Evolutionary conservation across 2,888 invertebrate genomes (phyloP).

Genomic region (Eustalomyia histrio): DNA sequence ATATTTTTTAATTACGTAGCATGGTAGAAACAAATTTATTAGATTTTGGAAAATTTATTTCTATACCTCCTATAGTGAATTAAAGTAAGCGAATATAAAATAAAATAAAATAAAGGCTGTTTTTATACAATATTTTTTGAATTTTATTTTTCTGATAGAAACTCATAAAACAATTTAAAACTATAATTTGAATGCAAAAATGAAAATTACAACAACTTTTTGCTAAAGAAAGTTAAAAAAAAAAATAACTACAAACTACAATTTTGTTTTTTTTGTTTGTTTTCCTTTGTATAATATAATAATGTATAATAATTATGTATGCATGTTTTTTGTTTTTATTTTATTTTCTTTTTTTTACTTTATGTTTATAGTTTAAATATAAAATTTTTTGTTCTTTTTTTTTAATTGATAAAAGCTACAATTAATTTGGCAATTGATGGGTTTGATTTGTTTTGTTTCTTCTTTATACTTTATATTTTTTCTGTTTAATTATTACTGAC

Average conservation of each 20-base stretch:
- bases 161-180: conserved; percentile 55
- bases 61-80: too few relatives aligned
- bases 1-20: too few relatives aligned
- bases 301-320: conserved; percentile 57
- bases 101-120: conserved; percentile 22
- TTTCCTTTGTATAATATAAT: conserved; percentile 53
- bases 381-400: conserved; percentile 71
- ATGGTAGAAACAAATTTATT: too few relatives aligned
- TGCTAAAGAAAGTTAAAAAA: conserved; percentile 34
- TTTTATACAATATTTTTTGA: conserved; percentile 20
- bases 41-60: too few relatives aligned
- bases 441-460: conserved; percentile 73
- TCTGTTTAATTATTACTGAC: conserved; percentile 53
- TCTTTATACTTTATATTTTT: conserved; percentile 41
- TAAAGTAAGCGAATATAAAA: background rate
- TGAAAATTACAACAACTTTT: conserved; percentile 22
- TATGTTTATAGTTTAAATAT: conserved; percentile 63
- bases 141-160: conserved; percentile 40
- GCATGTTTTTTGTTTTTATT: conserved; percentile 63
- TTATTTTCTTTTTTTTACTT: conserved; percentile 31
- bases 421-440: conserved; percentile 80
- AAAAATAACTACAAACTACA: conserved; percentile 48
- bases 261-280: conserved; percentile 34
- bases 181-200: conserved; percentile 33
- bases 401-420: conserved; percentile 78